Percentiles rank a stretch among this genome's conserved stretches.
Evolutionary conservation across 2,797 vertebrate species (phyloP).

Genomic region (Sebastolobus altivelis): DNA sequence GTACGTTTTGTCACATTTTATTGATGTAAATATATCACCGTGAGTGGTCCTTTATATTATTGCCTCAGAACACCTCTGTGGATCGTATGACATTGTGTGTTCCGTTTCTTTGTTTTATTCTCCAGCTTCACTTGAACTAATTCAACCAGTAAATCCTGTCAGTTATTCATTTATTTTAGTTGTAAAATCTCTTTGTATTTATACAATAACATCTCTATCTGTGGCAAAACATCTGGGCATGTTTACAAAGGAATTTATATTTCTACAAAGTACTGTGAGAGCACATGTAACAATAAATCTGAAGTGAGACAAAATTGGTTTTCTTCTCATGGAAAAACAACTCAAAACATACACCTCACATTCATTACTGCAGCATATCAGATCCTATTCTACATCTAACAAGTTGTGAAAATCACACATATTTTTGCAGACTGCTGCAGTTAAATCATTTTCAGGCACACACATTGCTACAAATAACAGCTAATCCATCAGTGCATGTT

Average conservation of each 20-base stretch:
- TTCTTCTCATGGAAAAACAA: background rate
- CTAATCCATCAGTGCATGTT: background rate
- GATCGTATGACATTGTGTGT: background rate
- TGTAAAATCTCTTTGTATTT: conserved; percentile 18
- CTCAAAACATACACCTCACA: background rate
- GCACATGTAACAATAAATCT: background rate
- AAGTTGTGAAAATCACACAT: background rate
- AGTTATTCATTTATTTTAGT: conserved; percentile 12
- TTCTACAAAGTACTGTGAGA: background rate
- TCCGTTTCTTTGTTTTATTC: conserved; percentile 22
- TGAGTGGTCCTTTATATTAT: conserved; percentile 3
- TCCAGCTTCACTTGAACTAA: conserved; percentile 23
- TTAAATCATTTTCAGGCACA: conserved; percentile 1
- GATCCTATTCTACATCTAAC: background rate
- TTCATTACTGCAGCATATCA: conserved; percentile 1
- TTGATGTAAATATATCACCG: conserved; percentile 1
- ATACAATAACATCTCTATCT: conserved; percentile 2
- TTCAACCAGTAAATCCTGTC: conserved; percentile 39
- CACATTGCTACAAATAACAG: background rate
- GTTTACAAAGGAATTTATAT: background rate
- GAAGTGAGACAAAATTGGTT: background rate
- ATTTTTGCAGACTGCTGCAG: background rate
- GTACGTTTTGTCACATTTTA: background rate
- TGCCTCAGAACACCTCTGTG: background rate
- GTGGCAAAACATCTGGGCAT: conserved; percentile 20